Evolutionary conservation across 2,113 vertebrate species (phyloP).

Genomic region (Mystacornis crossleyi): DNA sequence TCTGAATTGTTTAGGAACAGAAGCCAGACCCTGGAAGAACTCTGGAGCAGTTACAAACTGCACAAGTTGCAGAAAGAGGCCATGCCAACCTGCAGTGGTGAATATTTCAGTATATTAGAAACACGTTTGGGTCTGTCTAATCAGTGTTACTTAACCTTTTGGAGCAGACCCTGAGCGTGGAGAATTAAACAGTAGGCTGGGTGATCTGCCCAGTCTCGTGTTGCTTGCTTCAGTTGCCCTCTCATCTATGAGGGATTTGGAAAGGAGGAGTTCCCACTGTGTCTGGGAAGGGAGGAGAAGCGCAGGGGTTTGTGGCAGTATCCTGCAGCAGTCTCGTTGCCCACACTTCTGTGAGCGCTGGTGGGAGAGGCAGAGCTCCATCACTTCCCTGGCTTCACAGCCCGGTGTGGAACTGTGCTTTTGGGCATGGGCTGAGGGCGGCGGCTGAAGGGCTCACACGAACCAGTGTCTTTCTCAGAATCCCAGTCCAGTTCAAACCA

Average conservation of each 20-base stretch:
- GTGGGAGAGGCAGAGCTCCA: background rate
- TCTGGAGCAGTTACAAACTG: background rate
- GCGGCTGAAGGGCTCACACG: background rate
- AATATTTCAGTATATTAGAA: background rate
- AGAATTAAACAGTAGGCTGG: background rate
- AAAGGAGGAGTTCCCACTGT: background rate
- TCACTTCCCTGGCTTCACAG: background rate
- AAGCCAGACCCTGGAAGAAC: background rate
- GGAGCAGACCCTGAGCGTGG: background rate
- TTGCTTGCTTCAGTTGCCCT: background rate
- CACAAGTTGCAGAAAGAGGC: background rate
- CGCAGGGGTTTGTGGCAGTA: background rate
- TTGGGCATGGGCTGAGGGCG: background rate
- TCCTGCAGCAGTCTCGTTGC: background rate
- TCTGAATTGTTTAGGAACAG: background rate
- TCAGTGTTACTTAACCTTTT: background rate
- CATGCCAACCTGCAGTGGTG: background rate
- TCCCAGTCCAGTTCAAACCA: background rate
- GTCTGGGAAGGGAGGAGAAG: background rate
- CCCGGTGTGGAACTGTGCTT: background rate
- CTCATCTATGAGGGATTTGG: background rate
- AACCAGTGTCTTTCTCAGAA: background rate
- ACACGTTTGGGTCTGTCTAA: background rate
- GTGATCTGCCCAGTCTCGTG: background rate
- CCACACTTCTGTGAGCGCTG: background rate